Evolutionary conservation across 2,888 invertebrate species (phyloP).

Genomic region (Steromphala cineraria): DNA sequence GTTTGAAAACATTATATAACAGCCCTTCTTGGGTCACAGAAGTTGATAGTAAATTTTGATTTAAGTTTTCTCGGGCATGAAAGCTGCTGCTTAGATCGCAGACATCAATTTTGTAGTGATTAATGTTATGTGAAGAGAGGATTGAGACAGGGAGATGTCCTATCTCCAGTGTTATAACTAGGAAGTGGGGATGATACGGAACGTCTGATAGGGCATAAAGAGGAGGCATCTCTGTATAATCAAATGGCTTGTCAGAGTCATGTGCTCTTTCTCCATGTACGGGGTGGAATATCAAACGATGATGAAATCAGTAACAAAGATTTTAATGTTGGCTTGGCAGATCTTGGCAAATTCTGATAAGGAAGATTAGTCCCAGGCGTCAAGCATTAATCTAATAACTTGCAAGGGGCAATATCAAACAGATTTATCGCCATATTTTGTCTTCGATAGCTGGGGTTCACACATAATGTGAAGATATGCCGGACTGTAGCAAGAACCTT

Average conservation of each 20-base stretch:
- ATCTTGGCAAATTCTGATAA: too few relatives aligned
- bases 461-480: too few relatives aligned
- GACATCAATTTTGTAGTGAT: not conserved
- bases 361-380: too few relatives aligned
- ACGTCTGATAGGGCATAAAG: not conserved
- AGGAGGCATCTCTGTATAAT: not conserved
- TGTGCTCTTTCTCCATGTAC: not conserved
- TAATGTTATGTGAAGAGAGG: not conserved
- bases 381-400: too few relatives aligned
- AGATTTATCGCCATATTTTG: too few relatives aligned
- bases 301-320: not conserved
- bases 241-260: not conserved
- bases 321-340: not conserved
- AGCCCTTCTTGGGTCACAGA: too few relatives aligned
- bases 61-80: not conserved
- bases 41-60: not conserved
- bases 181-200: not conserved
- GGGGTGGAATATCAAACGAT: not conserved
- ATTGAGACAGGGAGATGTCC: not conserved
- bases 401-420: too few relatives aligned
- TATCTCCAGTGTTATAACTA: not conserved
- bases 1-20: not conserved
- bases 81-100: not conserved
- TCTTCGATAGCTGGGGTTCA: too few relatives aligned
- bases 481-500: too few relatives aligned